Conservation (phyloP, 2,113 vertebrate genomes). For the Eulemur macaco region DNA sequence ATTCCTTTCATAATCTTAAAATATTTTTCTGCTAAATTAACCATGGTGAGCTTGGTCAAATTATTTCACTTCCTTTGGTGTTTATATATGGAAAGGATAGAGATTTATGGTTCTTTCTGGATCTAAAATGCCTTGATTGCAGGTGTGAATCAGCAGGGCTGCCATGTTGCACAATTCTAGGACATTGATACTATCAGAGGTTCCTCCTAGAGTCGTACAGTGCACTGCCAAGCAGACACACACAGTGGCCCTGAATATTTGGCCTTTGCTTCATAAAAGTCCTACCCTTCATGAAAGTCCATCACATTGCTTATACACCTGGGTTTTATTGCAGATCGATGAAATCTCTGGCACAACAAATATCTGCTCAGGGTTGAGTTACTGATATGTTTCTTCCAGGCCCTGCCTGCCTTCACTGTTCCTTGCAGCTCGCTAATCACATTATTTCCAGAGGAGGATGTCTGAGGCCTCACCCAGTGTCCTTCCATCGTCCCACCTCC, state of each 20-base stretch:
- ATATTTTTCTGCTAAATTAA: background rate
- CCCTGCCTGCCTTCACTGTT: background rate
- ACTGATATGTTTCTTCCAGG: background rate
- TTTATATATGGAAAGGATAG: background rate
- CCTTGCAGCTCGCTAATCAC: background rate
- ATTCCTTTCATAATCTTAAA: background rate
- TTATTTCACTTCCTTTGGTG: constrained; percentile 42
- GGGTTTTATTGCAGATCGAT: background rate
- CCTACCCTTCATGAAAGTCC: no score
- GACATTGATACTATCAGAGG: background rate
- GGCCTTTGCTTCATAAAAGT: background rate
- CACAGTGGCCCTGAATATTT: background rate
- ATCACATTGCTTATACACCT: no score
- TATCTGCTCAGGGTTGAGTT: background rate
- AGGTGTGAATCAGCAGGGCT: background rate
- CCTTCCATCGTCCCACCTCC: background rate
- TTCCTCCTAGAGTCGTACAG: background rate
- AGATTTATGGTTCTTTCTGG: background rate
- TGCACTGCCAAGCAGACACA: background rate
- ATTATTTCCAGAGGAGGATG: background rate
- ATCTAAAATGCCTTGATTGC: constrained; percentile 6
- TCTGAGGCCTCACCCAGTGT: background rate
- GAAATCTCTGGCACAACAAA: background rate
- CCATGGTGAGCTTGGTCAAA: background rate
- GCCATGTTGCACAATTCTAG: background rate